Conservation (phyloP, 2,113 vertebrate species). For the Mesitornis unicolor region DNA sequence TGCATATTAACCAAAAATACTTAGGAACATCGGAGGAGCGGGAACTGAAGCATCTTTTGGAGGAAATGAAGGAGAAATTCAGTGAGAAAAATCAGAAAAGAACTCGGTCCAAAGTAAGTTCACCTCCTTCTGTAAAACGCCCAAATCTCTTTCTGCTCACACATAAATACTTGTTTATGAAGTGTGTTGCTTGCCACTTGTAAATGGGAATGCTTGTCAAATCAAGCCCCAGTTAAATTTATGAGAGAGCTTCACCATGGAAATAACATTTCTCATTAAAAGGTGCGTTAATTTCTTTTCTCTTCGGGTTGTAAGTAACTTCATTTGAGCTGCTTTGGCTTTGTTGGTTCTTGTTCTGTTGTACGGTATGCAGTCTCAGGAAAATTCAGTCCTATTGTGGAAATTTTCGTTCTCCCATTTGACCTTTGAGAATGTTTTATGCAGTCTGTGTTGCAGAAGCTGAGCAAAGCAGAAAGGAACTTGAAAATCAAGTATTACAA, state of each 20-base stretch:
- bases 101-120: slow-evolving; percentile 88
- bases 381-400: not conserved
- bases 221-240: slow-evolving; percentile 21
- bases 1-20: slow-evolving; percentile 93
- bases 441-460: not conserved
- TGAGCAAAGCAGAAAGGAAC: slow-evolving; percentile 42
- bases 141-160: not conserved
- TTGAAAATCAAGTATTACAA: slow-evolving; percentile 11
- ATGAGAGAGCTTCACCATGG: slow-evolving; percentile 8
- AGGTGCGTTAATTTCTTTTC: not conserved
- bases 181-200: not conserved
- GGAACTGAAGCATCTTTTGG: slow-evolving; percentile 84
- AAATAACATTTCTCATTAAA: slow-evolving; percentile 20
- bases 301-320: not conserved
- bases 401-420: not conserved
- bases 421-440: slow-evolving; percentile 3
- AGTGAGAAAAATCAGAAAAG: slow-evolving; percentile 83
- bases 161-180: not conserved
- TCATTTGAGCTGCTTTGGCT: not conserved
- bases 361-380: not conserved
- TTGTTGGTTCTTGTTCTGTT: not conserved
- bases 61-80: slow-evolving; percentile 97
- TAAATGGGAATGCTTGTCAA: slow-evolving; percentile 6
- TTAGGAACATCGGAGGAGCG: slow-evolving; percentile 84
- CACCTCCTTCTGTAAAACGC: not conserved